Evolutionary conservation across 2,113 vertebrate species (phyloP), one percentile per base, ranked within the genome.

Genomic region (Peromyscus leucopus): DNA sequence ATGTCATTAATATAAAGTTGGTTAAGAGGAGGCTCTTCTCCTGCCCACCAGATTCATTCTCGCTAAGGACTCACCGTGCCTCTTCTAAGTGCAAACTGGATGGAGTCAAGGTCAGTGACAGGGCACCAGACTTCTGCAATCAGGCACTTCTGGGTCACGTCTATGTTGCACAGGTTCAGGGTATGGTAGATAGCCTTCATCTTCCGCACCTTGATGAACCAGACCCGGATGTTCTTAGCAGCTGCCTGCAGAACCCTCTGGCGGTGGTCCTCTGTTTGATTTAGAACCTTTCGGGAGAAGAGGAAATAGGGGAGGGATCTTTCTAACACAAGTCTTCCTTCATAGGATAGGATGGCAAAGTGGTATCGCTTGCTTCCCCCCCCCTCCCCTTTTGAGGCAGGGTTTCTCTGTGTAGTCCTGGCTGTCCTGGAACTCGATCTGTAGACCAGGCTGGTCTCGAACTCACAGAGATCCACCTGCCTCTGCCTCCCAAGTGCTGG

Each of bases 171-270:
- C 89, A 99, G 99, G 97, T 99, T 99, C 91, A 99, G 99, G 31
- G 99, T 99, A 95, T 99, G 99, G 98, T 99, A 99, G 98, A 99
- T 99, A 22, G 99, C 99, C 98, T 99, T 99, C 99, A 99, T 99
- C 99, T 99, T 99, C 94, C 99, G 97, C 80, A 99, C 99, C 87
- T 99, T 99, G 98, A 99, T 99, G 98, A 99, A 99, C 99, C 99
- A 99, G n/a, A 99, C 99, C 0, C 99, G 98, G 90, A 99, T 98
- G 0, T 99, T 99, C 98, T 99, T 99, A 55, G 99, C 99, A 0
- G 99, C 99, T 0, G 99, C 99, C 98, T 99, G 99, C 89, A 99
- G 98, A 93, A 99, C 99, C 95, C 99, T 98, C 97, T 99, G 99
- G 46, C 99, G 99, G 97, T 99, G 99, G 97, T 99, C 99, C 98